Conservation (phyloP, 53 echinoderm and acorn worm genomes). For the Paracentrotus lividus region DNA sequence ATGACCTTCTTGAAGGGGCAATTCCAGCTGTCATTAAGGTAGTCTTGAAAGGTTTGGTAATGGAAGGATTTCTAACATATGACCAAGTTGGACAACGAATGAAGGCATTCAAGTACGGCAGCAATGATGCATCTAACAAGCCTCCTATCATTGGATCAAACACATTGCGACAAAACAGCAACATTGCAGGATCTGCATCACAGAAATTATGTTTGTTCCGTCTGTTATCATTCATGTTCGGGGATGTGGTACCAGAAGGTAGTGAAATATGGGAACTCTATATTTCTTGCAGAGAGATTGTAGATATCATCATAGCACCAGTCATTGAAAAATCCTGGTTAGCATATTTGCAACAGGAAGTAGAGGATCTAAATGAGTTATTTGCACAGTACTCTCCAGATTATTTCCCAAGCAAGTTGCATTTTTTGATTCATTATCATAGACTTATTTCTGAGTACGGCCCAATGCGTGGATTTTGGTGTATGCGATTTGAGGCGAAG, state of each 20-base stretch:
- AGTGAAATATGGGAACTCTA: constrained; percentile 71
- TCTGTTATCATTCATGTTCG: constrained; percentile 69
- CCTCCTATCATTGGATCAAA: constrained; percentile 46
- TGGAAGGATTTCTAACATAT: constrained; percentile 38
- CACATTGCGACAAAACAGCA: constrained; percentile 17
- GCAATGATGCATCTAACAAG: constrained; percentile 67
- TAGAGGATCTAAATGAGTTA: constrained; percentile 58
- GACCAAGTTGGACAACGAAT: neutral
- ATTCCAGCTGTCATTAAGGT: constrained; percentile 62
- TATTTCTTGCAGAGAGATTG: constrained; percentile 64
- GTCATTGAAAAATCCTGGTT: constrained; percentile 70
- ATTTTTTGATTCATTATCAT: constrained; percentile 68
- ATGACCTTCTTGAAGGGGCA: constrained; percentile 69
- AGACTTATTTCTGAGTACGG: constrained; percentile 56
- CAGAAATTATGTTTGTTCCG: constrained; percentile 71
- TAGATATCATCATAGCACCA: constrained; percentile 70
- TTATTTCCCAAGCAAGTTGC: constrained; percentile 72
- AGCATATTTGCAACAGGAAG: constrained; percentile 63
- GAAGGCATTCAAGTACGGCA: constrained; percentile 69
- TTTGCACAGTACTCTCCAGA: constrained; percentile 64
- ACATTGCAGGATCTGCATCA: constrained; percentile 66
- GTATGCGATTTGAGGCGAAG: constrained; percentile 76
- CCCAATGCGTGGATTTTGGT: constrained; percentile 70
- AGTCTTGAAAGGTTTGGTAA: constrained; percentile 63
- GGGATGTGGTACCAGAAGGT: constrained; percentile 59